phyloP scores from a whole-genome alignment of 2,113 vertebrate species.

The Thamnaconus septentrionalis region DNA sequence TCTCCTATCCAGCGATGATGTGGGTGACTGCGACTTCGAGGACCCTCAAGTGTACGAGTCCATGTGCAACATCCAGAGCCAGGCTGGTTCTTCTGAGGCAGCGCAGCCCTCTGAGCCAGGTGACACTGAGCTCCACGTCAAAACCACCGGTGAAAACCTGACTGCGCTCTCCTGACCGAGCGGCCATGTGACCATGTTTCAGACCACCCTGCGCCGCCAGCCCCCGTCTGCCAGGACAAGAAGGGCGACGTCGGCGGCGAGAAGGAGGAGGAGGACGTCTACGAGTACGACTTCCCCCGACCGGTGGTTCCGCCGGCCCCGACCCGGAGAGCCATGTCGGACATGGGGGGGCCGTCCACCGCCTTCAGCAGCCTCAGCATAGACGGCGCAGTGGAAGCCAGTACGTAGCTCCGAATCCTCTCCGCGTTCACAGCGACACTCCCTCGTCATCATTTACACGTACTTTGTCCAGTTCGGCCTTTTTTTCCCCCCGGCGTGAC shows the following conservation, averaged over 20 bases:
- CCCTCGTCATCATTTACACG: background rate
- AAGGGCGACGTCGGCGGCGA: slow-evolving; percentile 56
- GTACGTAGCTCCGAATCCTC: slow-evolving; percentile 46
- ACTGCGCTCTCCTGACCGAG: too few relatives aligned
- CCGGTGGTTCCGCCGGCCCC: slow-evolving; percentile 68
- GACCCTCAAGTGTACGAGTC: slow-evolving; percentile 89
- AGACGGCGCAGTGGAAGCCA: slow-evolving; percentile 68
- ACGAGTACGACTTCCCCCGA: slow-evolving; percentile 88
- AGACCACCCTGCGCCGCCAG: slow-evolving; percentile 57
- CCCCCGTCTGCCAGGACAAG: slow-evolving; percentile 49
- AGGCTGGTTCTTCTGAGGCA: slow-evolving; percentile 55
- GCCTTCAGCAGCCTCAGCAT: slow-evolving; percentile 81
- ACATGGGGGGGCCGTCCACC: slow-evolving; percentile 77
- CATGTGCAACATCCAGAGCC: slow-evolving; percentile 93
- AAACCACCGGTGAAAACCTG: too few relatives aligned
- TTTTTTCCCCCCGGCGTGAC: background rate
- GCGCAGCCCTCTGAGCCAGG: slow-evolving; percentile 71
- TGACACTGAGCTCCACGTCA: slow-evolving; percentile 43
- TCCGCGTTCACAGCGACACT: too few relatives aligned
- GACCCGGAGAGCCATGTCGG: slow-evolving; percentile 85
- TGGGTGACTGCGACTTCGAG: slow-evolving; percentile 80
- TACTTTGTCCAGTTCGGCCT: background rate
- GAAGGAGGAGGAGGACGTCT: slow-evolving; percentile 78
- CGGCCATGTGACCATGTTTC: background rate
- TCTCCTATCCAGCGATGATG: slow-evolving; percentile 34